These are phyloP conservation scores for Typhlichthys subterraneus DNA, from an alignment of 2,797 vertebrate genomes.

Conservation along the genomic window DNA sequence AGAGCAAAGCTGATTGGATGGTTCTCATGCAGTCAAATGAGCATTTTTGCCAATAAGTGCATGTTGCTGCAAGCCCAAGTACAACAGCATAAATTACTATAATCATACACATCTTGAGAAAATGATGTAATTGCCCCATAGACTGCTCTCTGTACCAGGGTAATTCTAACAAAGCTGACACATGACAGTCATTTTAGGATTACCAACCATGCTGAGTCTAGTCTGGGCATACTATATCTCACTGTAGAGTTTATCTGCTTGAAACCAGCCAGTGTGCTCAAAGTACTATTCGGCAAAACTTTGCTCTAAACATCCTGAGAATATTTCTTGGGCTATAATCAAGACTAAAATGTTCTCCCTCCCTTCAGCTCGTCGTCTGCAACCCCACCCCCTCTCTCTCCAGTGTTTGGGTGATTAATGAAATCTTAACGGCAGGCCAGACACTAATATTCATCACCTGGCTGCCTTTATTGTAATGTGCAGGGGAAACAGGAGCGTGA, in stretches of 20 bases:
- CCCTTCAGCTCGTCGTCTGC: too few relatives aligned
- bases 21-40: slow-evolving; percentile 7
- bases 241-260: slow-evolving; percentile 15
- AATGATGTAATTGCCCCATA: slow-evolving; percentile 55
- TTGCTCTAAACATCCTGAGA: neutral
- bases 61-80: slow-evolving; percentile 35
- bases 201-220: slow-evolving; percentile 56
- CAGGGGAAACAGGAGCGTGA: slow-evolving; percentile 73
- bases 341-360: neutral
- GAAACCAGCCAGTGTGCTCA: neutral
- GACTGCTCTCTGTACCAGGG: slow-evolving; percentile 34
- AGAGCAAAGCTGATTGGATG: neutral
- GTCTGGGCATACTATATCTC: slow-evolving; percentile 38
- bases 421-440: slow-evolving; percentile 80
- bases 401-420: slow-evolving; percentile 85
- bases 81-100: slow-evolving; percentile 57
- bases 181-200: slow-evolving; percentile 70
- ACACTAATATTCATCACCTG: slow-evolving; percentile 83
- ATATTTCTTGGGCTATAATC: neutral
- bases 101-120: slow-evolving; percentile 58
- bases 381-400: too few relatives aligned
- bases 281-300: neutral
- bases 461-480: slow-evolving; percentile 79
- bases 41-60: slow-evolving; percentile 20
- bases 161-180: slow-evolving; percentile 58